Evolutionary conservation across 2,113 vertebrate species (phyloP).

Genomic region (Sapajus apella): DNA sequence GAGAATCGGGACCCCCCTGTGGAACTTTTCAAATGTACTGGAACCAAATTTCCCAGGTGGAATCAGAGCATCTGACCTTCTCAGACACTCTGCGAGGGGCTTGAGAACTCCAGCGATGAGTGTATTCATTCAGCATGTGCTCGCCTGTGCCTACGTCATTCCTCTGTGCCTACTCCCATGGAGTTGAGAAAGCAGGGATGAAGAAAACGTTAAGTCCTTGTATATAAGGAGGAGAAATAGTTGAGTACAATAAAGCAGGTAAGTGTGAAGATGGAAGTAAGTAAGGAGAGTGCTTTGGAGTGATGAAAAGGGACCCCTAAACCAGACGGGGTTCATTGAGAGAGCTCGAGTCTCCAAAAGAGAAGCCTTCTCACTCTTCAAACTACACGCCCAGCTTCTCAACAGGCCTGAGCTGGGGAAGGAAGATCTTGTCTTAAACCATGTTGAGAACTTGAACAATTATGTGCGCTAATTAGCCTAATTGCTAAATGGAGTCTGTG

Average conservation of each 20-base stretch:
- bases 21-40: background rate
- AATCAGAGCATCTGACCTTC: background rate
- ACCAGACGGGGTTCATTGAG: background rate
- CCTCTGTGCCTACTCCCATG: background rate
- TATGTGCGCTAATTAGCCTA: background rate
- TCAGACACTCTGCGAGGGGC: background rate
- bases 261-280: background rate
- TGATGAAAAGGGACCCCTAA: background rate
- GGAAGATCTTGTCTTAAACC: background rate
- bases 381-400: background rate
- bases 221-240: background rate
- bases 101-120: background rate
- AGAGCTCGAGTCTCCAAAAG: background rate
- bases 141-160: background rate
- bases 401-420: background rate
- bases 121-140: rapidly evolving
- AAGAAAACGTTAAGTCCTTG: background rate
- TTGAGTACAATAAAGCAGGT: background rate
- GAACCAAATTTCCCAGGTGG: background rate
- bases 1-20: background rate
- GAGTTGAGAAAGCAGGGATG: too few relatives aligned
- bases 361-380: background rate
- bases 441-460: background rate
- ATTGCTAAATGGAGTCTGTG: background rate
- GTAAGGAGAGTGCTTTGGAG: background rate